Base-by-base conservation (phyloP, 2,888 invertebrate genomes). In the Deroplatys truncata region DNA sequence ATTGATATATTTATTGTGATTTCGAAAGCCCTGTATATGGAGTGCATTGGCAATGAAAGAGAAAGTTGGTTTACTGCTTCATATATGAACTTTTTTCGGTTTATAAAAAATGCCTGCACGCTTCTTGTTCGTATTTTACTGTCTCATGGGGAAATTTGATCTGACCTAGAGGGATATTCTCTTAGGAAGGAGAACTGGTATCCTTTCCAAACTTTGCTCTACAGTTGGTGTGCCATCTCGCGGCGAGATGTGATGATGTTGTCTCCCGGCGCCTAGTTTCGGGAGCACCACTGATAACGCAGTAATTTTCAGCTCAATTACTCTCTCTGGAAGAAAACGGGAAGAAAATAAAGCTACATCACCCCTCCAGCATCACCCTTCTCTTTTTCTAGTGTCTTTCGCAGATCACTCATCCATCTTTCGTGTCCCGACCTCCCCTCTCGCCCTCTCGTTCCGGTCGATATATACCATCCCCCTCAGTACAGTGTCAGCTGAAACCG, bases 391-490 rank as follows among this genome's bases (percentile, higher is more conserved):
- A 56, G 86, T 72, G 86, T 86, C 86, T 86, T 82, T 43, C n/a
- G 28, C 86, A 86, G 86, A 86, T 86, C 86, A 86, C 29, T 29
- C 82, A 86, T 86, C 86, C 82, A 87, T 87, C 87, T 82, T 87
- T 87, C 87, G 82, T 87, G 87, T 87, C 87, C 87, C 83, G 87
- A 85, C 83, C 87, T 82, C 83, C 8, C 82, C 86, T 82, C 43
- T 29, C 56, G 29, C 72, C 72, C 43, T 72, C 72, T n/a, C 43
- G 82, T 86, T 87, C 87, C 87, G 87, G 87, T 87, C 87, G 87
- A 87, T 87, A 86, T 86, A 20, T 28, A 85, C 84, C n/a, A 28
- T n/a, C 82, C 49, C 82, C 25, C 87, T 20, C 82, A n/a, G 5
- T 31, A 72, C 35, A 29, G 82, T 87, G 87, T 83, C 87, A 82